Percentiles rank a stretch among this genome's conserved stretches.
phyloP scores from a whole-genome alignment of 2,113 vertebrate species.

The Salvelinus fontinalis region DNA sequence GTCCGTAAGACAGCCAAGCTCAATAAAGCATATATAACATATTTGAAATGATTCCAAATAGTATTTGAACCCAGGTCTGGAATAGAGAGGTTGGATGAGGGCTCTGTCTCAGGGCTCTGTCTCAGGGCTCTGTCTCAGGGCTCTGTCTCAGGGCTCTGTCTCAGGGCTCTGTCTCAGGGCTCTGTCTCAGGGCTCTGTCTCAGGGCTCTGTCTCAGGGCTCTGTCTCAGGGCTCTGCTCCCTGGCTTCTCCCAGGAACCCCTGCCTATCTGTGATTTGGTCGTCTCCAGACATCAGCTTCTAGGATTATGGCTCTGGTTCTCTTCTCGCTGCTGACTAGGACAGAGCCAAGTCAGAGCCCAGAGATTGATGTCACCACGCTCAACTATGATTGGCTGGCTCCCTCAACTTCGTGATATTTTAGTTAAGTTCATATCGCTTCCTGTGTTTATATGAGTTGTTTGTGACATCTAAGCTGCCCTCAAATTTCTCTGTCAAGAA shows the following conservation, averaged over 20 bases:
- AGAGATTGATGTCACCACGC: constrained; percentile 53
- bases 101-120: constrained; percentile 19
- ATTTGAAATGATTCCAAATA: too few relatives aligned
- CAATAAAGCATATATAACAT: too few relatives aligned
- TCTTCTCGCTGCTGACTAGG: constrained; percentile 34
- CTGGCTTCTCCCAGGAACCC: constrained; percentile 5
- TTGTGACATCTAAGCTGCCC: constrained; percentile 21
- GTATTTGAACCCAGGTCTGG: neutral
- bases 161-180: constrained; percentile 32
- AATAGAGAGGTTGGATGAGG: constrained; percentile 19
- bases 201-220: constrained; percentile 32
- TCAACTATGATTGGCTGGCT: constrained; percentile 42
- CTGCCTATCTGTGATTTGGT: constrained; percentile 32
- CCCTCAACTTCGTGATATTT: constrained; percentile 26
- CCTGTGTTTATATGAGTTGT: constrained; percentile 28
- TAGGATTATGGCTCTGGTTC: constrained; percentile 53
- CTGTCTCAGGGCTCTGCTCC: constrained; percentile 8
- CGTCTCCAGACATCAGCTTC: constrained; percentile 24
- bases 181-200: constrained; percentile 35
- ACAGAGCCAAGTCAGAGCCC: constrained; percentile 28
- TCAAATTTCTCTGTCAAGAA: constrained; percentile 19
- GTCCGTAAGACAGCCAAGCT: too few relatives aligned
- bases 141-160: constrained; percentile 34
- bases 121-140: constrained; percentile 33
- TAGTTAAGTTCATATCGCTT: constrained; percentile 36